A percentile compares a stretch with the other conserved stretches of the same genome.
Evolutionary conservation across 2,797 vertebrate genomes (phyloP).

Genomic region (Acanthopagrus latus): DNA sequence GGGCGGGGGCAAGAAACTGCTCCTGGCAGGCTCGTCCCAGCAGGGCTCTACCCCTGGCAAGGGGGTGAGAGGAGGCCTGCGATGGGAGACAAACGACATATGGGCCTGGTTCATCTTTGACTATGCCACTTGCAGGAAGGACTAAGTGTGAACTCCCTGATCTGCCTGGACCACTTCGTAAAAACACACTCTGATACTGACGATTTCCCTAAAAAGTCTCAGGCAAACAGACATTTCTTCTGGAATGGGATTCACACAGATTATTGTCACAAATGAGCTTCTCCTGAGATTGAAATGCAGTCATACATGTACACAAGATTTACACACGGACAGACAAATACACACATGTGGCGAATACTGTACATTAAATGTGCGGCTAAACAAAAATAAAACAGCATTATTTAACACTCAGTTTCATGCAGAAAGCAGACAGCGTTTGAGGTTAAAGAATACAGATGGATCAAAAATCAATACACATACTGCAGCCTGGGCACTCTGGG

Average conservation of each 20-base stretch:
- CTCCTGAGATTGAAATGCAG: slow-evolving; percentile 64
- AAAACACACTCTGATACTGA: slow-evolving; percentile 39
- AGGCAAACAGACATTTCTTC: slow-evolving; percentile 60
- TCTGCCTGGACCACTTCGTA: slow-evolving; percentile 58
- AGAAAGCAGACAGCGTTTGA: slow-evolving; percentile 77
- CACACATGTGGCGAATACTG: slow-evolving; percentile 67
- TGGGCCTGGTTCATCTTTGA: slow-evolving; percentile 85
- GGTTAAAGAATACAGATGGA: slow-evolving; percentile 79
- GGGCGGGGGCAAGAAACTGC: slow-evolving; percentile 90
- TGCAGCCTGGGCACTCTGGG: slow-evolving; percentile 73
- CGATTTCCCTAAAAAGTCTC: slow-evolving; percentile 59
- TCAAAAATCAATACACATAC: slow-evolving; percentile 81
- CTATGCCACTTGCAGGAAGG: slow-evolving; percentile 73
- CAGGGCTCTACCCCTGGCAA: slow-evolving; percentile 92
- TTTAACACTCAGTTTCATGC: slow-evolving; percentile 78
- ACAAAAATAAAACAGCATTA: slow-evolving; percentile 55
- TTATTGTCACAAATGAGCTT: slow-evolving; percentile 63
- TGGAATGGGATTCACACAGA: slow-evolving; percentile 67
- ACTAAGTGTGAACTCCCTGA: slow-evolving; percentile 66
- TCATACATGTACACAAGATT: slow-evolving; percentile 70
- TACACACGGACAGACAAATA: slow-evolving; percentile 75
- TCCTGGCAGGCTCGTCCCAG: slow-evolving; percentile 91
- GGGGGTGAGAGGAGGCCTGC: slow-evolving; percentile 92
- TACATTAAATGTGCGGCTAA: slow-evolving; percentile 74
- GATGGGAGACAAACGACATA: slow-evolving; percentile 88